Evolutionary conservation across 2,797 vertebrate species (phyloP).

Genomic region (Gadopsis bispinosus): DNA sequence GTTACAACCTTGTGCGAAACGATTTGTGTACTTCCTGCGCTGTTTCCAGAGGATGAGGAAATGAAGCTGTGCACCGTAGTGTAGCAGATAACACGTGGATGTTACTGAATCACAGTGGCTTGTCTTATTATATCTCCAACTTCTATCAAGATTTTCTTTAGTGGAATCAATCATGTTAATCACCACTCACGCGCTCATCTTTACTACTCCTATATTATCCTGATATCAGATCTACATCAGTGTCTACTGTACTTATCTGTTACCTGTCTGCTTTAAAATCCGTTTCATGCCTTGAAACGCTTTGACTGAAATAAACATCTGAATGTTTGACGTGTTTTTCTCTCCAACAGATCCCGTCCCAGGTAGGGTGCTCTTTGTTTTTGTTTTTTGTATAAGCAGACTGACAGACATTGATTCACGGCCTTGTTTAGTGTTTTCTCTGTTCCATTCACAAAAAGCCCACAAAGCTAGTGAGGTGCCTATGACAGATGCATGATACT

Average conservation of each 20-base stretch:
- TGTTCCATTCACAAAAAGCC: conserved; percentile 55
- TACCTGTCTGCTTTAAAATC: neutral
- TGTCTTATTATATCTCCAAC: conserved; percentile 9
- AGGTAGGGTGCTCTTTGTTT: conserved; percentile 72
- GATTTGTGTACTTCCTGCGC: neutral
- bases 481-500: no score
- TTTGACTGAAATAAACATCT: conserved; percentile 17
- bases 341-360: conserved; percentile 76
- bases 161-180: conserved; percentile 21
- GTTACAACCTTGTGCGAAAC: neutral
- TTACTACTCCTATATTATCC: neutral
- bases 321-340: conserved; percentile 59
- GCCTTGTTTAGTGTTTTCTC: neutral
- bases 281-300: neutral
- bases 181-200: neutral
- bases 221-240: neutral
- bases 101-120: conserved; percentile 1
- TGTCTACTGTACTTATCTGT: neutral
- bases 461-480: conserved; percentile 55
- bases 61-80: conserved; percentile 16
- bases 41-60: conserved; percentile 10
- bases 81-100: conserved; percentile 20
- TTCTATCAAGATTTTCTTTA: conserved; percentile 6
- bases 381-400: conserved; percentile 10
- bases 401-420: conserved; percentile 22